Evolutionary conservation across 1,140 invertebrate genomes (phyloP), one percentile per base, ranked within the genome.

Genomic region (Cydia amplana): DNA sequence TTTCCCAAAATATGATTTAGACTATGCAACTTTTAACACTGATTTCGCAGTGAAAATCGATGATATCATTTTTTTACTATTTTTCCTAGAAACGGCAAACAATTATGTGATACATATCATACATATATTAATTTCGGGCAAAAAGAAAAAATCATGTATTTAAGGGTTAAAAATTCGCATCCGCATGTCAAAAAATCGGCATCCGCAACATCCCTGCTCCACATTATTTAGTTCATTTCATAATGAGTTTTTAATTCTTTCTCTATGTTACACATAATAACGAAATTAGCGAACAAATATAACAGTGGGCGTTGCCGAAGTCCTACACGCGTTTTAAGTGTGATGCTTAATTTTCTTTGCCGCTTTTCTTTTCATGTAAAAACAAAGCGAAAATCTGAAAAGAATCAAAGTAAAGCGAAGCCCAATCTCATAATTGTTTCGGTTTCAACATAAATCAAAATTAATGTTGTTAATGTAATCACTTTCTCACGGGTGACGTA

Each of bases 401-500:
- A 60, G 55, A 60, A 60, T 23, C 55, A 60, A 60, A 60, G 55
- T 60, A 23, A 60, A 60, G 23, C 55, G 20, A 60, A 23, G 55
- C 10, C 55, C 55, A 60, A n/a, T 60, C 20, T 10, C 55, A 60
- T 60, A 23, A 60, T 60, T 60, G n/a, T 23, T 60, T 5, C 18
- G 55, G 55, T n/a, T 60, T 60, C 10, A 60, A 60, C 55, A 60
- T 23, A 23, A 60, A 60, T 23, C 20, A 23, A 60, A 60, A 60
- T 60, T 60, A 23, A 12, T 12, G 20, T 55, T 55, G 16, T 23
- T 60, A 40, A n/a, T 28, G 1, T 18, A 16, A 32, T 70, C 46
- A 51, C 36, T 46, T 51, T 18, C 14, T 77, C 76, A 64, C 70
- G 43, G 73, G 78, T 83, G 79, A 83, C 79, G 76, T 77, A 81